phyloP scores from a whole-genome alignment of 2,113 vertebrate species.

The Mohoua ochrocephala region DNA sequence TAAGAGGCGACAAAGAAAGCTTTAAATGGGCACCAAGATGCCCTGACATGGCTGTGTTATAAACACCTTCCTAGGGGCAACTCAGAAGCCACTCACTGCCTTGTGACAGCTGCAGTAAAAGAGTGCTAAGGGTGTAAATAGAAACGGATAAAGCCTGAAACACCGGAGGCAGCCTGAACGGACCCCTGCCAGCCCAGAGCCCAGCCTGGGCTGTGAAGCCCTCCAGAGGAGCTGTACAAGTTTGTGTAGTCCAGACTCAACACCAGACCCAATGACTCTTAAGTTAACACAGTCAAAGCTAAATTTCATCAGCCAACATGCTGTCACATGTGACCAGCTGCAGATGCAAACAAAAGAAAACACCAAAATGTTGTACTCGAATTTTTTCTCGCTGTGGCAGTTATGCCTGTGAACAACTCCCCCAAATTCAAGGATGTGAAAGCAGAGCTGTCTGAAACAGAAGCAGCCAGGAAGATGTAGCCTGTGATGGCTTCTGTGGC shows the following conservation, averaged over 20 bases:
- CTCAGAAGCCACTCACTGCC: neutral
- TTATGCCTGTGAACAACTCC: neutral
- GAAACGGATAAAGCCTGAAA: neutral
- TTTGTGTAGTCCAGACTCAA: neutral
- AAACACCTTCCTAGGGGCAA: neutral
- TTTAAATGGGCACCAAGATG: neutral
- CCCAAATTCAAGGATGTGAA: neutral
- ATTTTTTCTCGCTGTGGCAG: neutral
- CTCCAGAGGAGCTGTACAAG: neutral
- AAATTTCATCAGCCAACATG: neutral
- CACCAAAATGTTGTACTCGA: neutral
- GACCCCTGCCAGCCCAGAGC: neutral
- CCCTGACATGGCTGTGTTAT: neutral
- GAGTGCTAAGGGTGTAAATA: neutral
- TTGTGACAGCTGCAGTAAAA: neutral
- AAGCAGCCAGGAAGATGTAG: neutral
- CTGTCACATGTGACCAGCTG: neutral
- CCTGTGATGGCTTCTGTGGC: neutral
- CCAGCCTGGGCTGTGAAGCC: neutral
- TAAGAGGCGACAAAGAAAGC: neutral
- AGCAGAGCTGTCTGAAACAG: neutral
- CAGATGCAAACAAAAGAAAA: neutral
- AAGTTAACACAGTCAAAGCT: neutral
- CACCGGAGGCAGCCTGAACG: accelerated
- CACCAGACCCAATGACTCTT: neutral